phyloP scores from a whole-genome alignment of 1,140 invertebrate species.

The Phthorimaea operculella region DNA sequence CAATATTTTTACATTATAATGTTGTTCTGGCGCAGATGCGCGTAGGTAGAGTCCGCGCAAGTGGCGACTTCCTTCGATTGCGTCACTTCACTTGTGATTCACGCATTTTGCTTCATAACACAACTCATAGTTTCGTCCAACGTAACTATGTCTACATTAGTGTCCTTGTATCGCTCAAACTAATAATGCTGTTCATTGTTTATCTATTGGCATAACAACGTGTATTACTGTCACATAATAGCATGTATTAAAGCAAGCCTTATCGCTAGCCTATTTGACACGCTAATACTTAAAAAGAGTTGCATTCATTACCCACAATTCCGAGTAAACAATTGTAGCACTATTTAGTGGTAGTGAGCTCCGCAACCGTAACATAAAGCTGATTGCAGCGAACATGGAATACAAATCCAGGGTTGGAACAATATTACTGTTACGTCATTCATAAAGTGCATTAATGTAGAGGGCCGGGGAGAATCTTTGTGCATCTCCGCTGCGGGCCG shows the following conservation, averaged over 20 bases:
- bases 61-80: constrained; percentile 55
- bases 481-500: constrained; percentile 36
- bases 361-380: constrained; percentile 19
- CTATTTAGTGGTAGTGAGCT: constrained; percentile 15
- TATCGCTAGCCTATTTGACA: constrained; percentile 18
- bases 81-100: constrained; percentile 52
- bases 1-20: constrained; percentile 33
- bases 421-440: constrained; percentile 56
- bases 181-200: background rate
- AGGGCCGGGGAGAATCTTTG: constrained; percentile 48
- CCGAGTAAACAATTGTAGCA: constrained; percentile 2
- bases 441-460: constrained; percentile 54
- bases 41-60: constrained; percentile 46
- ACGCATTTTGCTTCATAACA: constrained; percentile 25
- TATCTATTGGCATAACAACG: constrained; percentile 2
- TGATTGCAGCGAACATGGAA: constrained; percentile 35
- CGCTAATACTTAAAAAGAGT: constrained; percentile 17
- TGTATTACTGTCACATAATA: background rate
- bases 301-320: constrained; percentile 2
- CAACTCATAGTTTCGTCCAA: constrained; percentile 1
- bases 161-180: constrained; percentile 17
- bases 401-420: constrained; percentile 38
- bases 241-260: constrained; percentile 5
- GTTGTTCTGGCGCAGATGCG: constrained; percentile 25
- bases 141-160: constrained; percentile 23